Conservation (phyloP, 2,797 vertebrate species). For the Geotrypetes seraphini region DNA sequence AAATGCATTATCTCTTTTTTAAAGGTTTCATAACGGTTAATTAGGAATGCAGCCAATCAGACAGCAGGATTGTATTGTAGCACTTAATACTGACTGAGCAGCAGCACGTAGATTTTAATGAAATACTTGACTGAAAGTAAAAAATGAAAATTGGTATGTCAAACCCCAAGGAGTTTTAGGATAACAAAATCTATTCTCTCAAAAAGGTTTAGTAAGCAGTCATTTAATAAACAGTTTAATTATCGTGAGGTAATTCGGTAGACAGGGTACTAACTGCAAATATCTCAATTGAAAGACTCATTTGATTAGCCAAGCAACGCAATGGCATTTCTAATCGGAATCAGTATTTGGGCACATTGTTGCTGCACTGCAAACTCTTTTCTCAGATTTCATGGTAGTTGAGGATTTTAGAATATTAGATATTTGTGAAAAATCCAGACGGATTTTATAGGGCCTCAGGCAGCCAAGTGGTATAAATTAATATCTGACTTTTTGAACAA, state of each 20-base stretch:
- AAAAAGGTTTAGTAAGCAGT: neutral
- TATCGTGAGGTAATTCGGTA: neutral
- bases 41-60: neutral
- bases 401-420: too few relatives aligned
- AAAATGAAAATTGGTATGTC: slow-evolving; percentile 1
- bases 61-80: neutral
- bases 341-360: neutral
- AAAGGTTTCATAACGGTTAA: neutral
- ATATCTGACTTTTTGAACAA: too few relatives aligned
- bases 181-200: slow-evolving; percentile 1
- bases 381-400: too few relatives aligned
- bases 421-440: too few relatives aligned
- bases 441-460: too few relatives aligned
- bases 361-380: too few relatives aligned
- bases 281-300: neutral
- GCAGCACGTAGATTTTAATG: neutral
- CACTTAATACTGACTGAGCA: neutral
- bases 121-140: slow-evolving; percentile 8
- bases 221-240: slow-evolving; percentile 6
- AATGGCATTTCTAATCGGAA: slow-evolving; percentile 1
- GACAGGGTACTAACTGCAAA: neutral
- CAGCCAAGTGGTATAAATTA: too few relatives aligned
- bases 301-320: neutral
- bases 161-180: neutral
- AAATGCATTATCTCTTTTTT: neutral